Base-by-base conservation (phyloP, 1,140 invertebrate species). In the Archivesica marissinica region DNA sequence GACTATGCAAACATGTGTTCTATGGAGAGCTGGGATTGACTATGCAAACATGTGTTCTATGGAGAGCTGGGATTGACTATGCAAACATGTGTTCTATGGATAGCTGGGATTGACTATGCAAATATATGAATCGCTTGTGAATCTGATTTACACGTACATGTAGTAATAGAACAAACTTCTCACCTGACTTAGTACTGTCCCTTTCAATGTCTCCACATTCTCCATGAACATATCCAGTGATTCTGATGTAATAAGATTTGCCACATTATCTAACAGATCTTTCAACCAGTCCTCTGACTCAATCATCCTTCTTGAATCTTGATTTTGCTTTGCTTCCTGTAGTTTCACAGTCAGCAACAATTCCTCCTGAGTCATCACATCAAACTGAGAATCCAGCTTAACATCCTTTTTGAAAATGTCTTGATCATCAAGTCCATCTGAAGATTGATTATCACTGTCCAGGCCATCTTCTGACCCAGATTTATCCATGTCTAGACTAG, bases 331-430 rank as follows among this genome's bases (percentile, higher is more conserved):
- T 23, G 75, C 56, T 47, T 87, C 68, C 28, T 86, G 64, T 39
- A 89, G 80, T 35, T 87, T 86, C 2, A 90, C 79, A 30, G 80
- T 83, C 47, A 88, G 74, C 25, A 85, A 41, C 50, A 89, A 56
- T 59, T 88, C 85, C 28, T 88, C 86, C n/a, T 85, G 87, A 44
- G 68, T 44, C 80, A 83, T 75, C 17, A 50, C 54, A 54, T 83
- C 80, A 70, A 35, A 81, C 9, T 81, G 1, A n/a, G 64, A 23
- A 0, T 70, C 64, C 4, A 17, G 11, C 7, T 64, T 83, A 35
- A 44, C 33, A 7, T 50, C 44, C 4, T 28, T 33, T 25, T 47
- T 30, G 47, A 39, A 41, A 6, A 70, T 41, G 23, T 72, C 64
- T 17, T 54, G 25, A 64, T 82, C 68, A 38, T 70, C 64, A 20